phyloP scores from a whole-genome alignment of 2,797 vertebrate species.

The Heliangelus exortis region DNA sequence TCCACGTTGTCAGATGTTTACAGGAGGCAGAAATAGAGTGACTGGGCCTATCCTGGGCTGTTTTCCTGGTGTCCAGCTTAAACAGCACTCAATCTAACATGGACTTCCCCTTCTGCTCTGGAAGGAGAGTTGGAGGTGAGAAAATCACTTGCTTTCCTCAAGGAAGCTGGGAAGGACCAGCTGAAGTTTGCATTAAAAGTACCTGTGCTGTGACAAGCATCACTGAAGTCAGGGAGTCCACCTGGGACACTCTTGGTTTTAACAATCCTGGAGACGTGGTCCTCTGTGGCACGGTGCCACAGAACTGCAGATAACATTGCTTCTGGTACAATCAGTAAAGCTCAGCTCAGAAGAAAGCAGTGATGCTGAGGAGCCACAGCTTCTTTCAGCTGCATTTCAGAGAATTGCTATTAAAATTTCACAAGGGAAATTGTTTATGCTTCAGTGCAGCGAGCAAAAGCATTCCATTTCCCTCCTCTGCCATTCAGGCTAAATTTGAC shows the following conservation, averaged over 20 bases:
- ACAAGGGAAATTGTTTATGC: slow-evolving; percentile 28
- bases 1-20: background rate
- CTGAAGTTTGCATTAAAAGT: background rate
- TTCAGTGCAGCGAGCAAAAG: background rate
- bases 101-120: background rate
- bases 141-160: background rate
- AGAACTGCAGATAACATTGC: background rate
- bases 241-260: background rate
- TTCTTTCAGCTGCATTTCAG: background rate
- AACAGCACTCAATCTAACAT: fast-evolving
- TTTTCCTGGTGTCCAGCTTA: background rate
- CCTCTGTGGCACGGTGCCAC: background rate
- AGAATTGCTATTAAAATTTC: background rate
- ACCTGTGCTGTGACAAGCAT: background rate
- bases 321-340: background rate
- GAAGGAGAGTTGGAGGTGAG: background rate
- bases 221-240: background rate
- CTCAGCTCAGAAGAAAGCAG: background rate
- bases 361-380: background rate
- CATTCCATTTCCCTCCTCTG: slow-evolving; percentile 36
- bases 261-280: fast-evolving
- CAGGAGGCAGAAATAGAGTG: background rate
- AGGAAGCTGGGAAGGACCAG: background rate
- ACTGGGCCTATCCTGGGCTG: background rate
- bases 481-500: slow-evolving; percentile 5